Percentiles rank a stretch among this genome's conserved stretches.
Evolutionary conservation across 2,113 vertebrate genomes (phyloP).

Genomic region (Muntiacus reevesi): DNA sequence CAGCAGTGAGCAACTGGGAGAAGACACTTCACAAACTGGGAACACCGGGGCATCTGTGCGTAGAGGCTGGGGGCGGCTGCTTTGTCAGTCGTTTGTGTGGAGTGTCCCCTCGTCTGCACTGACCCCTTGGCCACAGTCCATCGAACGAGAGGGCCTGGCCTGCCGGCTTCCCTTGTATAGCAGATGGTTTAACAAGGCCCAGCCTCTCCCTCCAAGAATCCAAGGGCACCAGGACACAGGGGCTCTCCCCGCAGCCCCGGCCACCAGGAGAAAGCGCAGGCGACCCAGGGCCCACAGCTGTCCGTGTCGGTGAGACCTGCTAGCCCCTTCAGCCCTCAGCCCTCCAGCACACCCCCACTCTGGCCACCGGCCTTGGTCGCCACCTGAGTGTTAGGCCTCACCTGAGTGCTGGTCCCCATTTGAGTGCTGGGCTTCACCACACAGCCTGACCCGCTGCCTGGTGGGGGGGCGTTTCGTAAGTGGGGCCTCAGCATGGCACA

Average conservation of each 20-base stretch:
- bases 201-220: fast-evolving
- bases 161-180: not conserved
- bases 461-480: not conserved
- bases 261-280: not conserved
- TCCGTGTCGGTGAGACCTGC: not conserved
- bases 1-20: fast-evolving
- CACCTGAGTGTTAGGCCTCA: not conserved
- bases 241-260: fast-evolving
- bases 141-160: not conserved
- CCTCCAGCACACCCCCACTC: not conserved
- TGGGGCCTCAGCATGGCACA: not conserved
- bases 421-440: no score
- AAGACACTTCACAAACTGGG: not conserved
- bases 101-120: fast-evolving
- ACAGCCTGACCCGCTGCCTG: not conserved
- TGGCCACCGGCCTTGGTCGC: not conserved
- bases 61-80: fast-evolving
- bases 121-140: no score
- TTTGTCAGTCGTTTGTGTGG: fast-evolving
- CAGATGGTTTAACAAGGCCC: not conserved
- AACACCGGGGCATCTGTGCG: fast-evolving
- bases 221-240: not conserved
- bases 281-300: fast-evolving
- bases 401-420: not conserved
- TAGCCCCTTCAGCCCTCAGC: not conserved